phyloP scores from a whole-genome alignment of 2,113 vertebrate genomes.

The Labrus mixtus region DNA sequence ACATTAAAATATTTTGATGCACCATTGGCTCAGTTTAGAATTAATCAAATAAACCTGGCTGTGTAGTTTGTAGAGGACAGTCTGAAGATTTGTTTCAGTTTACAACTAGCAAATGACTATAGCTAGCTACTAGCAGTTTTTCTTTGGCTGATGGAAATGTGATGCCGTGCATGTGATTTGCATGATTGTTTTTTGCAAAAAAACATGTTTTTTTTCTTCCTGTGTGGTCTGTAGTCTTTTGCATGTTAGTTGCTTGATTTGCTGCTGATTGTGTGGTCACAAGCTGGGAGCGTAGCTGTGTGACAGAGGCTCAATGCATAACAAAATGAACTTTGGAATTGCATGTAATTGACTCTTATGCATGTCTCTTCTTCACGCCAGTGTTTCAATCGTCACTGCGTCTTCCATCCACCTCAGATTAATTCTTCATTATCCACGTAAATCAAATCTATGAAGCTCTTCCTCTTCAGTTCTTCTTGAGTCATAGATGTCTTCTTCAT shows the following conservation, averaged over 20 bases:
- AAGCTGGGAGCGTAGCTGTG: not conserved
- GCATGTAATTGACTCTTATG: conserved; percentile 9
- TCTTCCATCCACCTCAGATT: not conserved
- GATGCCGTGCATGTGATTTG: conserved; percentile 48
- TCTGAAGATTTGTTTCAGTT: no score
- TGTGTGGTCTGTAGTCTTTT: not conserved
- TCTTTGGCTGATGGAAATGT: conserved; percentile 25
- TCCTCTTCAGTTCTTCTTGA: not conserved
- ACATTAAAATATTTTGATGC: no score
- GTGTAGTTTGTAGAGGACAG: no score
- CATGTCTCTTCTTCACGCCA: conserved; percentile 6
- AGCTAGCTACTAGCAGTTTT: not conserved
- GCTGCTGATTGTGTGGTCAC: not conserved
- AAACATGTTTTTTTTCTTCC: conserved; percentile 3
- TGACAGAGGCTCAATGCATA: conserved; percentile 15
- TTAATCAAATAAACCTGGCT: no score
- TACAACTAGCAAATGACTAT: no score
- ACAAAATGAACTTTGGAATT: not conserved
- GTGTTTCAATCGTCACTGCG: conserved; percentile 20
- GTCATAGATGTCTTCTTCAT: not conserved
- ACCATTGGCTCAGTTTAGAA: no score
- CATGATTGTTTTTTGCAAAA: not conserved
- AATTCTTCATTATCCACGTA: not conserved
- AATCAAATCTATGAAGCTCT: conserved; percentile 2
- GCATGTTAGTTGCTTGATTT: not conserved